Evolutionary conservation across 2,888 invertebrate species (phyloP).

Genomic region (Catocala nupta): DNA sequence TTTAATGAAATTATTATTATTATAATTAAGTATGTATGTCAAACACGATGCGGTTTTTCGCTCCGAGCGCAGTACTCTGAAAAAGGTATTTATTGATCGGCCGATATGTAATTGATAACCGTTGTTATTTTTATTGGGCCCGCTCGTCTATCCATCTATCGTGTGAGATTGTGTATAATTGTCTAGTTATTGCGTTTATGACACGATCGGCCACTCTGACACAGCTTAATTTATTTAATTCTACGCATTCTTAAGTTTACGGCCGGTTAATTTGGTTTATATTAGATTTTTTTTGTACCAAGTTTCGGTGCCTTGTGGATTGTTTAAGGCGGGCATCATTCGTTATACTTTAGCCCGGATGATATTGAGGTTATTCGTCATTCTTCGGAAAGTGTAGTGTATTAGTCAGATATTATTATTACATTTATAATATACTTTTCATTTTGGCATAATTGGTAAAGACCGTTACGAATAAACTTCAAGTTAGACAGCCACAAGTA

Average conservation of each 20-base stretch:
- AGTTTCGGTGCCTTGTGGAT: conserved; percentile 10
- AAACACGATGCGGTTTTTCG: conserved; percentile 21
- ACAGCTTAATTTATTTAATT: conserved; percentile 56
- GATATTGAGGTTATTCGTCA: conserved; percentile 2
- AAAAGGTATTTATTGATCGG: conserved; percentile 56
- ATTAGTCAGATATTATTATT: no score
- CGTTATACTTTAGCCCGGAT: conserved; percentile 23
- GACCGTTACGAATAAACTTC: no score
- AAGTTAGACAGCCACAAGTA: no score
- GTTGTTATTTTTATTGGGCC: conserved; percentile 62
- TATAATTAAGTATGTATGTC: no score
- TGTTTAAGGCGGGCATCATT: conserved; percentile 10
- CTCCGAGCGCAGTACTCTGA: conserved; percentile 30
- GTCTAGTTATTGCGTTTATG: conserved; percentile 52
- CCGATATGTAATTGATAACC: conserved; percentile 64
- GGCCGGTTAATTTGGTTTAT: conserved; percentile 47
- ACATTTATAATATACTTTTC: no score
- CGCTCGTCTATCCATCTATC: conserved; percentile 38
- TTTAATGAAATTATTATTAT: no score
- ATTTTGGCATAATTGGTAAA: no score
- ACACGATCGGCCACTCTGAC: conserved; percentile 36
- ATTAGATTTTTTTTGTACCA: conserved; percentile 30
- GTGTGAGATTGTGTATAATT: conserved; percentile 57
- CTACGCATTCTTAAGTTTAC: conserved; percentile 53
- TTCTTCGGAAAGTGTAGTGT: no score